These are phyloP conservation scores for Hypena proboscidalis DNA, from an alignment of 2,888 invertebrate genomes.

Conservation along the genomic window DNA sequence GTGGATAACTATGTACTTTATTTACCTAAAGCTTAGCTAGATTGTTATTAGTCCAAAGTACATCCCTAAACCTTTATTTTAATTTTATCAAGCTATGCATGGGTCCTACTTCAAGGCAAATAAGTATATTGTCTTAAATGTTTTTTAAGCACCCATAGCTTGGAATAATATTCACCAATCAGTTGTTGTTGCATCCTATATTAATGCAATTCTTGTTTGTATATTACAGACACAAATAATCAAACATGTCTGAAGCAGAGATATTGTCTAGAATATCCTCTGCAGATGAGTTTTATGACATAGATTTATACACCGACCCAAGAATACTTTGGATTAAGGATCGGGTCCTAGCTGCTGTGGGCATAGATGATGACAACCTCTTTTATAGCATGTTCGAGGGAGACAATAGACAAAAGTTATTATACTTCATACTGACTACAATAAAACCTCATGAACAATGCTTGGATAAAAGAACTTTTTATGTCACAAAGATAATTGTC, in stretches of 20 bases:
- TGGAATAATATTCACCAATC: too few species aligned
- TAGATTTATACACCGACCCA: constrained; percentile 74
- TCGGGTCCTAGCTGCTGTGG: constrained; percentile 85
- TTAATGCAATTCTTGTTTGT: too few species aligned
- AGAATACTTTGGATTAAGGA: constrained; percentile 90
- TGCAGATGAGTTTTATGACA: constrained; percentile 34
- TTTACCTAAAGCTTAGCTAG: too few species aligned
- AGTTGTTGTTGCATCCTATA: too few species aligned
- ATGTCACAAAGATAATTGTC: constrained; percentile 88
- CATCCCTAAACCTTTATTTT: too few species aligned
- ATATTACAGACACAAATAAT: not conserved
- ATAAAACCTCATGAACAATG: constrained; percentile 62
- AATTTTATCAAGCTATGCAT: too few species aligned
- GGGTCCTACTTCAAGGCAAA: too few species aligned
- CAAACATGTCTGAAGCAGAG: constrained; percentile 10
- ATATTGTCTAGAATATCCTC: not conserved
- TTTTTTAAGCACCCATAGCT: too few species aligned
- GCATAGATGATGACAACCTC: constrained; percentile 80
- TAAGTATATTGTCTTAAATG: too few species aligned
- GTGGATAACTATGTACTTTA: too few species aligned
- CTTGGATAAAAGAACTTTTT: constrained; percentile 86
- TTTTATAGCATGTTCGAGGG: constrained; percentile 86
- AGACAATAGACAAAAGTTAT: constrained; percentile 77
- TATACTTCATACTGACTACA: constrained; percentile 53
- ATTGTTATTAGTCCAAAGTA: too few species aligned